phyloP scores from a whole-genome alignment of 23 tunicate species.

The Oikopleura vanhoeffeni region DNA sequence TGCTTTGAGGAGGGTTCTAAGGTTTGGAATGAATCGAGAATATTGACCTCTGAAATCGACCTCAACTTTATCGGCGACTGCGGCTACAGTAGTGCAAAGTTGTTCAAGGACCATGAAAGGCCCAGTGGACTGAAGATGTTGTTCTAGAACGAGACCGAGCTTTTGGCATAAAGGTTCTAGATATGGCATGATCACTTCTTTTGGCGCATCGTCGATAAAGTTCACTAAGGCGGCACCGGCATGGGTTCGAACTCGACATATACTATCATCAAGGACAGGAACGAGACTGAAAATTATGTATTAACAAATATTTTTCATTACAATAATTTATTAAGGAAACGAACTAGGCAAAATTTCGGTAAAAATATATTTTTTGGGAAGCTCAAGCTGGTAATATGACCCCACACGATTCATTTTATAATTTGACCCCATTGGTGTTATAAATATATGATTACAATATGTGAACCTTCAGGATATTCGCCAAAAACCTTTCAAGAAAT shows the following conservation, averaged over 20 bases:
- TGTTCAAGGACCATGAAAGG: slow-evolving; percentile 50
- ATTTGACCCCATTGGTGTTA: no score
- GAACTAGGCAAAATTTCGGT: no score
- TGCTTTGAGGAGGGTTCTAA: slow-evolving; percentile 17
- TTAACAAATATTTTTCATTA: no score
- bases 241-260: slow-evolving; percentile 40
- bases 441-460: no score
- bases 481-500: no score
- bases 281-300: not conserved
- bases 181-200: slow-evolving; percentile 40
- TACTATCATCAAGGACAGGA: not conserved
- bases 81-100: slow-evolving; percentile 85
- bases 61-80: slow-evolving; percentile 89
- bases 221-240: slow-evolving; percentile 97
- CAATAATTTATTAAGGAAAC: no score
- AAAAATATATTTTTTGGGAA: no score
- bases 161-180: slow-evolving; percentile 63
- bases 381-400: no score
- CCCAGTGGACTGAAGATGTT: slow-evolving; percentile 14
- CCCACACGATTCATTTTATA: no score
- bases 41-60: slow-evolving; percentile 42
- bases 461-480: no score
- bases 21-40: slow-evolving; percentile 60
- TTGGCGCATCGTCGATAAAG: slow-evolving; percentile 97
- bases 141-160: slow-evolving; percentile 34